phyloP scores from a whole-genome alignment of 2,888 invertebrate genomes.

The Pyrocoelia pectoralis region DNA sequence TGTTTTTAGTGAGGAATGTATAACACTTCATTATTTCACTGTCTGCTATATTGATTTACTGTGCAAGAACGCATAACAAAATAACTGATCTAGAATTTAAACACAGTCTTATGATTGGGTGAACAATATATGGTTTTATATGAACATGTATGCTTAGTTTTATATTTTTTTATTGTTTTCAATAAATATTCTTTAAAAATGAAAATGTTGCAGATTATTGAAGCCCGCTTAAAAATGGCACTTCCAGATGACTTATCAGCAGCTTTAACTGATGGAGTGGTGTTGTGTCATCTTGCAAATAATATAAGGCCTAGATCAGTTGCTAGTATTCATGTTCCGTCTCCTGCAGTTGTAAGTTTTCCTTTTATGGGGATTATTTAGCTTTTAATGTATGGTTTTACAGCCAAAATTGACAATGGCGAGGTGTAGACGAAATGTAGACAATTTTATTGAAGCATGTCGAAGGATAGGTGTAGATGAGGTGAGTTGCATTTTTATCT shows the following conservation, averaged over 20 bases:
- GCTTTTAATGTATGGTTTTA: constrained; percentile 12
- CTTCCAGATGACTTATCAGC: constrained; percentile 86
- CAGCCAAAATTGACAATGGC: constrained; percentile 96
- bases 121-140: too few relatives aligned
- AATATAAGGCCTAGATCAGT: constrained; percentile 91
- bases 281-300: constrained; percentile 93
- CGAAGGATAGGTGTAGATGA: constrained; percentile 93
- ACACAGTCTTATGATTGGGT: too few relatives aligned
- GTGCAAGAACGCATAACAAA: too few relatives aligned
- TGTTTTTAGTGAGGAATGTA: too few relatives aligned
- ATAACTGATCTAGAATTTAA: too few relatives aligned
- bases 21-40: too few relatives aligned
- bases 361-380: not conserved
- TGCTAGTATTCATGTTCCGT: constrained; percentile 94
- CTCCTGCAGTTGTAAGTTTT: constrained; percentile 83
- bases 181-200: too few relatives aligned
- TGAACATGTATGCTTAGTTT: too few relatives aligned
- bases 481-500: constrained; percentile 67
- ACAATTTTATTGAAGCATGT: constrained; percentile 95
- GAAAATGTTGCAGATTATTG: constrained; percentile 81
- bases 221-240: constrained; percentile 87
- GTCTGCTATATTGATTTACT: too few relatives aligned
- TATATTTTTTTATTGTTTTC: too few relatives aligned
- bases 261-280: constrained; percentile 89
- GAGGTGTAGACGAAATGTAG: constrained; percentile 91